Percentiles rank a stretch among this genome's conserved stretches.
phyloP scores from a whole-genome alignment of 2,113 vertebrate genomes.

The Gracilinanus agilis region DNA sequence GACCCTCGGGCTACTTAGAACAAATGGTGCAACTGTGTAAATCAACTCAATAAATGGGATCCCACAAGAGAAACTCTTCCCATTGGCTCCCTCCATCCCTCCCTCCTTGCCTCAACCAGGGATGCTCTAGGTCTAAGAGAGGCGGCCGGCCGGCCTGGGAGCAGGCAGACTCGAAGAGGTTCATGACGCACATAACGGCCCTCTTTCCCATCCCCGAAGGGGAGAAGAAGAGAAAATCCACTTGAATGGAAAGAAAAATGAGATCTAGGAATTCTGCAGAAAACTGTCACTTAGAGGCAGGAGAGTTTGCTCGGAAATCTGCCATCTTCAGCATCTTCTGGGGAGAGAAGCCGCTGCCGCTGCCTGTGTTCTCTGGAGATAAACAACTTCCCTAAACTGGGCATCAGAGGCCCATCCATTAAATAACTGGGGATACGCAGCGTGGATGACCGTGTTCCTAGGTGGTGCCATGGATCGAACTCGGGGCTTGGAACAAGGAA shows the following conservation, averaged over 20 bases:
- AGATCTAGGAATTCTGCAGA: background rate
- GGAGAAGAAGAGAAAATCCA: constrained; percentile 39
- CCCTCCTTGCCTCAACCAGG: constrained; percentile 34
- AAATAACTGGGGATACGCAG: background rate
- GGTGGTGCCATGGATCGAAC: background rate
- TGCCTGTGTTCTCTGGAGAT: background rate
- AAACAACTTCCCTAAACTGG: background rate
- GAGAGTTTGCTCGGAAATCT: background rate
- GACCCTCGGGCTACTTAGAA: constrained; percentile 38
- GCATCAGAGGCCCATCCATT: background rate
- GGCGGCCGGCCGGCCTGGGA: constrained; percentile 58
- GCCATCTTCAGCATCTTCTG: background rate
- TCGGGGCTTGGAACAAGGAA: background rate
- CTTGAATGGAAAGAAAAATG: constrained; percentile 65
- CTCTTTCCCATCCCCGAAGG: constrained; percentile 44
- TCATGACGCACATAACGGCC: constrained; percentile 36
- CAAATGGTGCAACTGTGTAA: constrained; percentile 57
- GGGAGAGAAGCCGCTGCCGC: no score
- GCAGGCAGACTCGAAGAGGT: constrained; percentile 59
- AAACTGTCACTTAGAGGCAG: background rate
- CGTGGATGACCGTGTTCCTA: background rate
- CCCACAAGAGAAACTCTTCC: constrained; percentile 54
- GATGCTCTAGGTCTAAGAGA: constrained; percentile 62
- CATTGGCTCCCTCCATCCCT: background rate
- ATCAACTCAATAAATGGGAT: constrained; percentile 50